Conservation (phyloP, 1,140 invertebrate species). For the Bombus haemorrhoidalis region DNA sequence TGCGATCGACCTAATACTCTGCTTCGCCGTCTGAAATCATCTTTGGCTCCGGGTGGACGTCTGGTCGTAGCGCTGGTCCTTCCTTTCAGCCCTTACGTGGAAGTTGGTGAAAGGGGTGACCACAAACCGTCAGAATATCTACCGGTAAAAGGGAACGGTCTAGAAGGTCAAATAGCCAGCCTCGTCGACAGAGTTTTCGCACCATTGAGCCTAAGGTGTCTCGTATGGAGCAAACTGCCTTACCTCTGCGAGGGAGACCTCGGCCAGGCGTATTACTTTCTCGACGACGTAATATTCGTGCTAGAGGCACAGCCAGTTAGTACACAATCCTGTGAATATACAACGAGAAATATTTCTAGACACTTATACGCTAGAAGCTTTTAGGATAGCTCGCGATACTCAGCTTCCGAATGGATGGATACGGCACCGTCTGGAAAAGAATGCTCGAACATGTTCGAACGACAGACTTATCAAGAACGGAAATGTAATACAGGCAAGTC, state of each 20-base stretch:
- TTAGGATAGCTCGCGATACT: slow-evolving; percentile 37
- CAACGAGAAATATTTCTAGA: not conserved
- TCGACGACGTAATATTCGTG: slow-evolving; percentile 93
- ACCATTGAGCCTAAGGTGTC: slow-evolving; percentile 88
- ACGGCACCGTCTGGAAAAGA: not conserved
- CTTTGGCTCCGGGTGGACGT: slow-evolving; percentile 87
- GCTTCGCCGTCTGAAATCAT: slow-evolving; percentile 86
- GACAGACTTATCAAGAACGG: not conserved
- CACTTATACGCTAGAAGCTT: slow-evolving; percentile 5
- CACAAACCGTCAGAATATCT: slow-evolving; percentile 89
- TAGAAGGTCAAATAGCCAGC: slow-evolving; percentile 91
- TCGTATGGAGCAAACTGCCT: slow-evolving; percentile 92
- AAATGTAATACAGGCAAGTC: slow-evolving; percentile 47
- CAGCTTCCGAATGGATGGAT: slow-evolving; percentile 27
- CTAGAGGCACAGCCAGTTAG: slow-evolving; percentile 79
- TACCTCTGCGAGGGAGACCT: slow-evolving; percentile 98
- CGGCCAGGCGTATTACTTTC: slow-evolving; percentile 94
- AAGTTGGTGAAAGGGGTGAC: slow-evolving; percentile 86
- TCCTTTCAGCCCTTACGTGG: slow-evolving; percentile 95
- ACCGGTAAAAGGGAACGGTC: slow-evolving; percentile 86
- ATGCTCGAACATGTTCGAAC: too few relatives aligned
- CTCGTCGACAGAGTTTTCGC: slow-evolving; percentile 88
- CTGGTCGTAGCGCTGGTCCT: slow-evolving; percentile 93
- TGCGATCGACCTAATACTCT: slow-evolving; percentile 91
- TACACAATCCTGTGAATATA: slow-evolving; percentile 32